phyloP scores from a whole-genome alignment of 2,113 vertebrate genomes.

The Climacteris rufus region DNA sequence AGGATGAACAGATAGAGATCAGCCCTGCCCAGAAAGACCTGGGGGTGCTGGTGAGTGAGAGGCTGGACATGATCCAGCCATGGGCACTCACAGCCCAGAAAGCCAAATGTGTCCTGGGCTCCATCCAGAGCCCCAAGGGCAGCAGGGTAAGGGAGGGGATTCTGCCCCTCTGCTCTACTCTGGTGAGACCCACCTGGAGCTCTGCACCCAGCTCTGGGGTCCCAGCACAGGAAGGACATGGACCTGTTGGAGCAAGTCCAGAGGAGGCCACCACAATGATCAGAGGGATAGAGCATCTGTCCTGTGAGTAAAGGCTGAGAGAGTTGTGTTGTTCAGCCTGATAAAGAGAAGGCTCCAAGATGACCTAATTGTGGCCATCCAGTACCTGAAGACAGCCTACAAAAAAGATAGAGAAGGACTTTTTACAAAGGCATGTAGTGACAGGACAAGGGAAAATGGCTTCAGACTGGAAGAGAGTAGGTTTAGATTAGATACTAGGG shows the following conservation, averaged over 20 bases:
- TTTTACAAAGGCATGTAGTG: background rate
- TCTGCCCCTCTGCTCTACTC: background rate
- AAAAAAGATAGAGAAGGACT: background rate
- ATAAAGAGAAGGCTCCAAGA: background rate
- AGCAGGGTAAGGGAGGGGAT: background rate
- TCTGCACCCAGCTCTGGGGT: background rate
- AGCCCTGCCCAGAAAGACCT: background rate
- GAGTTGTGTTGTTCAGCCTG: background rate
- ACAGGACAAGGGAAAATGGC: background rate
- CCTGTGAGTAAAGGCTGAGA: background rate
- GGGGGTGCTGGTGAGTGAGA: background rate
- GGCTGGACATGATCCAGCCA: background rate
- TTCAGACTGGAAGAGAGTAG: background rate
- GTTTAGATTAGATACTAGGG: background rate
- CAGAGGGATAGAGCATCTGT: background rate
- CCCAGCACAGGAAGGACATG: background rate
- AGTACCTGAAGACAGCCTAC: background rate
- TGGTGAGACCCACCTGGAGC: background rate
- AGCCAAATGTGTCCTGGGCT: background rate
- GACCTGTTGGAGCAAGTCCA: background rate
- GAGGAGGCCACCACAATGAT: background rate
- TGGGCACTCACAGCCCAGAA: background rate
- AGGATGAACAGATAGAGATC: background rate
- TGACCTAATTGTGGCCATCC: background rate
- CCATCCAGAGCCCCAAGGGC: background rate